Evolutionary conservation across 2,113 vertebrate genomes (phyloP).

Genomic region (Sinosuthora webbiana): DNA sequence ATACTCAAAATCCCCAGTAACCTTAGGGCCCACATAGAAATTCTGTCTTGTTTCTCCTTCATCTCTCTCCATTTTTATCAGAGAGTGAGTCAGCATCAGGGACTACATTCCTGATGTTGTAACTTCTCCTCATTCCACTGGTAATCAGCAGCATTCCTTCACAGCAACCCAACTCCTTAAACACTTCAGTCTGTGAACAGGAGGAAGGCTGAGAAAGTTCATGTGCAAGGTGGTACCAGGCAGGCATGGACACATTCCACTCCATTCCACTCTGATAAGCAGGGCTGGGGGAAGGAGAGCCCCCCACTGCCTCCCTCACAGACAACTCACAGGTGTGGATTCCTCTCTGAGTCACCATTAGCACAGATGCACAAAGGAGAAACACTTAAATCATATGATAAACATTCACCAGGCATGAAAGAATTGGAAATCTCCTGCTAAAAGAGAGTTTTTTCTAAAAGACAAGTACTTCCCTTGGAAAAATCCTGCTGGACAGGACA

Average conservation of each 20-base stretch:
- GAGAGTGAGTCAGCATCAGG: slow-evolving; percentile 40
- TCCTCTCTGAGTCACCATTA: neutral
- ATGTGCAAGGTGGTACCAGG: slow-evolving; percentile 73
- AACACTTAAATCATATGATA: neutral
- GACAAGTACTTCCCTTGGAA: neutral
- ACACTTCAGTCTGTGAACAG: neutral
- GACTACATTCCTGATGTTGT: neutral
- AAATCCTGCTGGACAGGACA: neutral
- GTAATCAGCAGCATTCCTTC: slow-evolving; percentile 63
- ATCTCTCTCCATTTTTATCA: slow-evolving; percentile 16
- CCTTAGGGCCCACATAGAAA: neutral
- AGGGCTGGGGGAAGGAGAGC: neutral
- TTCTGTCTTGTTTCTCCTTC: neutral
- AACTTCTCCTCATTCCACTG: slow-evolving; percentile 29
- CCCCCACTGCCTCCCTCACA: neutral
- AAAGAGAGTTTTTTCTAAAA: neutral
- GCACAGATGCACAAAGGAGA: neutral
- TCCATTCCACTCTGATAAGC: slow-evolving; percentile 36
- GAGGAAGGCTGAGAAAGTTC: slow-evolving; percentile 44
- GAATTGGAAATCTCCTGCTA: neutral
- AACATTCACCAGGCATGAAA: neutral
- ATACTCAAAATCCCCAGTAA: neutral
- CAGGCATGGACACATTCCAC: slow-evolving; percentile 59
- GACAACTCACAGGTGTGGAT: slow-evolving; percentile 23
- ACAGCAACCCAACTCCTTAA: slow-evolving; percentile 14